Evolutionary conservation across 1,140 invertebrate genomes (phyloP).

Genomic region (Saccostrea echinata): DNA sequence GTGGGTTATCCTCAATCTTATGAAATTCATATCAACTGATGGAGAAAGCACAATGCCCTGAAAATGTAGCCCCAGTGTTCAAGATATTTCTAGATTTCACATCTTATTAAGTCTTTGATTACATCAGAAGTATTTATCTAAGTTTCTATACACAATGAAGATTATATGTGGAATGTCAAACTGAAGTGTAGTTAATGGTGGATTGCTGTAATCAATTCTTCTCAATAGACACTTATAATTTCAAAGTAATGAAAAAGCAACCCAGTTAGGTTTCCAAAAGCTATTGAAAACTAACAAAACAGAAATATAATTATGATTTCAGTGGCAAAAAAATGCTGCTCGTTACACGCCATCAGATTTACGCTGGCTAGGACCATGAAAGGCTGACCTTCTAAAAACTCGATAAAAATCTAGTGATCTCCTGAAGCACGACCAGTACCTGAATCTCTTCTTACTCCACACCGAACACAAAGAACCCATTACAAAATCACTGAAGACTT

Average conservation of each 20-base stretch:
- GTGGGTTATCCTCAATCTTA: not conserved
- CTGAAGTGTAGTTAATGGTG: constrained; percentile 11
- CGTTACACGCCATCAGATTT: constrained; percentile 30
- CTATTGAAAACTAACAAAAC: constrained; percentile 39
- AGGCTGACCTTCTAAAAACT: not conserved
- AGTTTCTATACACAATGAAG: constrained; percentile 25
- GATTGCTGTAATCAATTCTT: constrained; percentile 35
- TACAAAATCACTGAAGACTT: constrained; percentile 4
- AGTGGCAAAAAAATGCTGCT: not conserved
- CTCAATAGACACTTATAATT: constrained; percentile 15
- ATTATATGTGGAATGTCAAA: constrained; percentile 22
- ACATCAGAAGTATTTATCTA: constrained; percentile 19
- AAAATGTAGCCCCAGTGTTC: constrained; percentile 4
- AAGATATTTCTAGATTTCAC: constrained; percentile 22
- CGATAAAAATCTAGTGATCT: not conserved
- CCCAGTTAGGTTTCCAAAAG: not conserved
- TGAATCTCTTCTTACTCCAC: not conserved
- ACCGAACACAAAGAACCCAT: constrained; percentile 9
- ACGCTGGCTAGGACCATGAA: not conserved
- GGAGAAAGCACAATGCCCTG: constrained; percentile 12
- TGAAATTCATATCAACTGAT: constrained; percentile 26
- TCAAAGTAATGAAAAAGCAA: constrained; percentile 31
- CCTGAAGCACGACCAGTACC: constrained; percentile 5
- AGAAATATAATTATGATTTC: constrained; percentile 36
- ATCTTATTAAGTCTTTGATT: constrained; percentile 12